Percentiles rank a stretch among this genome's conserved stretches.
These are phyloP conservation scores for Platygyra sinensis DNA, from an alignment of 64 coral and sea anemone species.

Conservation along the genomic window DNA sequence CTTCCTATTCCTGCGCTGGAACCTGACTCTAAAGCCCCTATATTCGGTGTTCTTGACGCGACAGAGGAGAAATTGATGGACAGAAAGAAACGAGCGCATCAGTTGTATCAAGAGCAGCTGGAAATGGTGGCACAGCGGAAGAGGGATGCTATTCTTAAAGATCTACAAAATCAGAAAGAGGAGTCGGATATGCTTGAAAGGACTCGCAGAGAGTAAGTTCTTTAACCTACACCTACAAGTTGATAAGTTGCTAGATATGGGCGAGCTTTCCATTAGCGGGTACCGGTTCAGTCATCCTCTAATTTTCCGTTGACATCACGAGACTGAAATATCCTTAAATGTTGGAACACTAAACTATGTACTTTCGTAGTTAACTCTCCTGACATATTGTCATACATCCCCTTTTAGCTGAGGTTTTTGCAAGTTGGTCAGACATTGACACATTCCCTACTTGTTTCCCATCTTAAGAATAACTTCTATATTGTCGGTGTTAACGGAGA, in stretches of 20 bases:
- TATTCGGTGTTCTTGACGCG: slow-evolving; percentile 87
- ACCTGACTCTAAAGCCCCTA: slow-evolving; percentile 88
- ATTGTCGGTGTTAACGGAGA: too few relatives aligned
- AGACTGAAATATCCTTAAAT: too few relatives aligned
- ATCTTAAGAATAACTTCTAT: too few relatives aligned
- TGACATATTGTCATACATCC: too few relatives aligned
- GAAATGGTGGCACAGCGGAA: slow-evolving; percentile 98
- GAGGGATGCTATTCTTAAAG: slow-evolving; percentile 84
- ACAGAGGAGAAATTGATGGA: slow-evolving; percentile 92
- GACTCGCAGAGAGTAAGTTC: slow-evolving; percentile 88
- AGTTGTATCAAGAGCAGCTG: slow-evolving; percentile 91
- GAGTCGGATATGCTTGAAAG: slow-evolving; percentile 95
- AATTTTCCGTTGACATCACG: too few relatives aligned
- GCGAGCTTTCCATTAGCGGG: too few relatives aligned
- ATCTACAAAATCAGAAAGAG: slow-evolving; percentile 87
- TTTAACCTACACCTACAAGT: not conserved
- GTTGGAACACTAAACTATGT: too few relatives aligned
- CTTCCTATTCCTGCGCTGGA: slow-evolving; percentile 90
- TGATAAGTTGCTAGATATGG: not conserved
- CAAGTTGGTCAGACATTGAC: too few relatives aligned
- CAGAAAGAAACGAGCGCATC: slow-evolving; percentile 67
- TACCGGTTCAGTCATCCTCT: too few relatives aligned
- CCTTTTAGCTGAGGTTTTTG: too few relatives aligned
- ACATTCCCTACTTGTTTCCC: too few relatives aligned
- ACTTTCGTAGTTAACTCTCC: too few relatives aligned